These are phyloP conservation scores for Cyprinella venusta DNA, from an alignment of 2,797 vertebrate species.

Conservation along the genomic window DNA sequence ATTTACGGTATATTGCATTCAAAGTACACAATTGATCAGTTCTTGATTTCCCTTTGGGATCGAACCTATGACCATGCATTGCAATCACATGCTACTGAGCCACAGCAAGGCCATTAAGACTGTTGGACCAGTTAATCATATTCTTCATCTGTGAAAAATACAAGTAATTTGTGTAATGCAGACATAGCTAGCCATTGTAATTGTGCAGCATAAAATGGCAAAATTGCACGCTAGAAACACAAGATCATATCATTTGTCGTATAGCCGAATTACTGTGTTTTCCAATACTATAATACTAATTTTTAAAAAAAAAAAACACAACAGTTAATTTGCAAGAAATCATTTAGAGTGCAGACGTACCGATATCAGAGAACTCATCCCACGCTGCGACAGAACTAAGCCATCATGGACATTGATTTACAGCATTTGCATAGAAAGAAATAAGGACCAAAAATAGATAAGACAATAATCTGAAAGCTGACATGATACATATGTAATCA, in stretches of 20 bases:
- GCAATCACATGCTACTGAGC: background rate
- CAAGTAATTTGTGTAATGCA: background rate
- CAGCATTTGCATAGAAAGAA: background rate
- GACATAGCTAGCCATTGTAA: background rate
- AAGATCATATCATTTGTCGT: background rate
- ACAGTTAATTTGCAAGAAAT: background rate
- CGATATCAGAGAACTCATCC: background rate
- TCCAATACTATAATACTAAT: background rate
- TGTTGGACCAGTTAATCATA: background rate
- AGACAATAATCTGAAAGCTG: background rate
- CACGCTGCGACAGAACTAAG: background rate
- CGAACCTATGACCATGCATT: background rate
- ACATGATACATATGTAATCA: background rate
- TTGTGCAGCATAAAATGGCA: background rate
- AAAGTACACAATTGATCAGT: background rate
- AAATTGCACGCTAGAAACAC: background rate
- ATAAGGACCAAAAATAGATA: background rate
- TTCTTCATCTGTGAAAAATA: background rate
- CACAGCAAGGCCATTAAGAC: background rate
- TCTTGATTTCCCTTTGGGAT: background rate
- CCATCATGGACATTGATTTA: conserved; percentile 9
- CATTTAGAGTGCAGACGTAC: background rate
- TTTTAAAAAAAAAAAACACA: background rate
- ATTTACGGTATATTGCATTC: background rate
- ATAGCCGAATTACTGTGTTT: background rate